Evolutionary conservation across 2,797 vertebrate genomes (phyloP).

Genomic region (Argya squamiceps): DNA sequence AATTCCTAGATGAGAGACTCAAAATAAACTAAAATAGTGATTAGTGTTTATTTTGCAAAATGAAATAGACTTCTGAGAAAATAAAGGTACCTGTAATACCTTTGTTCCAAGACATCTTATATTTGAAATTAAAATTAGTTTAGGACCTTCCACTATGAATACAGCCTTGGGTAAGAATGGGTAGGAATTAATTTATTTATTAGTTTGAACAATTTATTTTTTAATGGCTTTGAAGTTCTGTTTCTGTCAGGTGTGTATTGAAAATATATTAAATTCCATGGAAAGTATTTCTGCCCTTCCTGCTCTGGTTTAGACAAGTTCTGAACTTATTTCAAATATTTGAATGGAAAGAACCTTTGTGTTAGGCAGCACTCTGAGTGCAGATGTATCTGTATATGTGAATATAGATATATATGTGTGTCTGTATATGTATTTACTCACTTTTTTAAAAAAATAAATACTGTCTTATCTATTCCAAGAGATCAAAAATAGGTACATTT

Average conservation of each 20-base stretch:
- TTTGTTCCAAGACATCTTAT: neutral
- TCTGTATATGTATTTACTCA: neutral
- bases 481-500: neutral
- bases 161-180: neutral
- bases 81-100: neutral
- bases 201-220: neutral
- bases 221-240: neutral
- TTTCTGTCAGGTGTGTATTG: neutral
- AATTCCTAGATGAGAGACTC: neutral
- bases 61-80: neutral
- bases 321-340: neutral
- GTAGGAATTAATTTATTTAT: neutral
- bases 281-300: neutral
- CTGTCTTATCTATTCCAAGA: neutral
- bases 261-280: neutral
- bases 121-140: neutral
- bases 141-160: neutral
- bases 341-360: neutral
- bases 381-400: neutral
- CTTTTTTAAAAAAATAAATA: neutral
- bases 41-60: neutral
- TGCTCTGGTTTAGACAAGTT: neutral
- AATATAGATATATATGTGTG: fast-evolving
- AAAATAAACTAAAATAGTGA: neutral
- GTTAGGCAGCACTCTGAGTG: neutral